Evolutionary conservation across 2,113 vertebrate species (phyloP), one percentile per base, ranked within the genome.

Genomic region (Heptranchias perlo): DNA sequence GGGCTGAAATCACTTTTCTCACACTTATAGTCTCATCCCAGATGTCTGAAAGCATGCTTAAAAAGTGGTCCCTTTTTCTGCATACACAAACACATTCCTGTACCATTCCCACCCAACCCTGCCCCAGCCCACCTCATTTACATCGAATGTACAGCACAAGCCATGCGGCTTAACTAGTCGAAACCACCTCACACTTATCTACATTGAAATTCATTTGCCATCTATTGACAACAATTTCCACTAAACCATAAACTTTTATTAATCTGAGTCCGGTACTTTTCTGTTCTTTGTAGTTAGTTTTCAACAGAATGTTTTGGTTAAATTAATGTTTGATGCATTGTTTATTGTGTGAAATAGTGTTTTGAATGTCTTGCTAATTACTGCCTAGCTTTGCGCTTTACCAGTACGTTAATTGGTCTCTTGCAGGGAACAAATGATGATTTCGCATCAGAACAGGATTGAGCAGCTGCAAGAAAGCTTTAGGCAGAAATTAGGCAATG

Each of bases 401-500:
- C 11, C 95, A 96, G 35, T 92, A 31, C 44, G n/a, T 58, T 21
- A 4, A 39, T 93, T 93, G 18, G 64, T 82, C 58, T 58, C 96
- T 97, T 97, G 82, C 96, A 99, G 98, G 97, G 97, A 98, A 96
- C 87, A 97, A 96, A 97, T 98, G 96, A 97, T 97, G 96, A 96
- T 97, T 97, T 97, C 97, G 96, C 98, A 98, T 97, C 96, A 97
- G 96, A 98, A 97, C 97, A 98, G 97, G 96, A 96, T 97, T 0
- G 97, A 97, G 96, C 97, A 98, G 97, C 97, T 98, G 97, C 98
- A 98, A 96, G 97, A 98, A 96, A 97, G 97, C 0, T 97, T 98
- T 94, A 97, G 96, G 96, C 97, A 97, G 96, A 98, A 98, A 96
- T 96, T 98, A 96, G 54, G 96, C 62, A 97, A 65, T 1, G 97